Base-by-base conservation (phyloP, 2,797 vertebrate species). In the Manis crassicaudata region DNA sequence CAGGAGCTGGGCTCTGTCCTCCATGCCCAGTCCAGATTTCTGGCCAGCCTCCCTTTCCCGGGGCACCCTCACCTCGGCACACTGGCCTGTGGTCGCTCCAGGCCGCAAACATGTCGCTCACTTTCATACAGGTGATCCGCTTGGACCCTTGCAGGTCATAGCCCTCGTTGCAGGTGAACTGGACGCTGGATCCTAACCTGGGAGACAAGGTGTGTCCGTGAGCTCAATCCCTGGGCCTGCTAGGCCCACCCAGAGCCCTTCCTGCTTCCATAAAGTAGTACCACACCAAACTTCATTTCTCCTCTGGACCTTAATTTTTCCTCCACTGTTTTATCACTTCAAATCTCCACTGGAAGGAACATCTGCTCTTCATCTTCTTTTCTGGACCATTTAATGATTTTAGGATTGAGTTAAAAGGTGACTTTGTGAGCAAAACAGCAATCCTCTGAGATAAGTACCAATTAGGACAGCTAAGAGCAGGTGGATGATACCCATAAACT, bases 101-200 rank as follows among this genome's bases (percentile, higher is more conserved):
- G 29, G 99, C 99, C 0, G 99, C 99, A 32, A 99, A 99, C 98
- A 99, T 99, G 98, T 99, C 99, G 1, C 99, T 99, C 98, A 99
- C 99, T 94, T 99, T 98, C 98, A 99, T 99, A 90, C 99, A 99
- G 98, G 99, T 99, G 99, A 99, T 99, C 98, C 99, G 99, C 98
- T 99, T 99, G 93, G 99, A 99, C 75, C 99, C 99, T 97, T 99
- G 99, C 87, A 99, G 98, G 97, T 99, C 99, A 27, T 99, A 99
- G 97, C 99, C 99, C 97, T 99, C 99, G 0, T 99, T 99, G 90
- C 99, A 99, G 98, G 99, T 99, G 98, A 99, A 99, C 98, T 99
- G 99, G 98, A 99, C 99, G 1, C 99, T 99, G 98, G 99, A 99
- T 90, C 99, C 99, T 94, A 99, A 99, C 97, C 99, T 99, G 98